phyloP scores from a whole-genome alignment of 2,113 vertebrate species.

The Turnix velox region DNA sequence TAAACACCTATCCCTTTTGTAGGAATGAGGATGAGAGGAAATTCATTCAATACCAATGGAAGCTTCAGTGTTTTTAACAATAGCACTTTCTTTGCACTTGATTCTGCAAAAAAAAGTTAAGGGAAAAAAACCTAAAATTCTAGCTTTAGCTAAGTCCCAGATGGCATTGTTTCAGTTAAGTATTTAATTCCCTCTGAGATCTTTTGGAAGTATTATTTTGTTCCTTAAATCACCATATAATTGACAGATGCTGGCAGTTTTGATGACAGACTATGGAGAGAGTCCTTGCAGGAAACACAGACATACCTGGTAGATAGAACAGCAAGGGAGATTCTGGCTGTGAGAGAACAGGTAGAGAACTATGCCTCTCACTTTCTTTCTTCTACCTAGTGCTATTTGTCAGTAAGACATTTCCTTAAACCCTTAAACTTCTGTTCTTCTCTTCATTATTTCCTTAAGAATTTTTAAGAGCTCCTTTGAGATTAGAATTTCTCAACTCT shows the following conservation, averaged over 20 bases:
- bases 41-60: neutral
- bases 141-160: neutral
- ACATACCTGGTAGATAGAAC: neutral
- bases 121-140: neutral
- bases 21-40: neutral
- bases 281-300: neutral
- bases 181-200: neutral
- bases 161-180: neutral
- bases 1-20: neutral
- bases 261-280: neutral
- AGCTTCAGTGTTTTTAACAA: neutral
- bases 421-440: neutral
- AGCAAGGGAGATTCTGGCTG: neutral
- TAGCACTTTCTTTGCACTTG: no score
- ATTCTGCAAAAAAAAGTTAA: neutral
- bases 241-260: neutral
- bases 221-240: neutral
- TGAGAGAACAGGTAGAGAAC: neutral
- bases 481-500: neutral
- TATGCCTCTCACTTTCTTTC: neutral
- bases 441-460: conserved; percentile 5
- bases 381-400: neutral
- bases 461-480: neutral
- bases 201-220: neutral
- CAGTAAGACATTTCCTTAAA: neutral